Base-by-base conservation (phyloP, 1,140 invertebrate species). In the Ephestia elutella region DNA sequence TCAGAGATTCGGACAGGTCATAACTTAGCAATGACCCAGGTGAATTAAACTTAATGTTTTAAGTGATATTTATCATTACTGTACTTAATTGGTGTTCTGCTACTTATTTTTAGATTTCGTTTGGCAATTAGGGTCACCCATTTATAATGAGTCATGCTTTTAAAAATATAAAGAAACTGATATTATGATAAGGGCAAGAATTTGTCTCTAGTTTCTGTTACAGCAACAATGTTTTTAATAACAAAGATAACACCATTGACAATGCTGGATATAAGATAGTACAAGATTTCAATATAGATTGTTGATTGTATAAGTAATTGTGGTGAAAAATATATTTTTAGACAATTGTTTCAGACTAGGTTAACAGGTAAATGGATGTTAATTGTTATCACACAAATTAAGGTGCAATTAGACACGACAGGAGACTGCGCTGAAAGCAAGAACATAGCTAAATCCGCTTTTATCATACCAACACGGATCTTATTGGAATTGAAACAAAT, bases 401-500 rank as follows among this genome's bases (percentile, higher is more conserved):
- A 44, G 38, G 2, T 32, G 15, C 38, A 44, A 44, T 44, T 44
- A 44, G 38, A 44, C 38, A 44, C 38, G 38, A 44, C 10, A 44
- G 38, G n/a, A n/a, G 38, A 44, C n/a, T 44, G 38, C n/a, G 38
- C 38, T 15, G 4, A 32, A 32, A 32, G 30, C 7, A 32, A 10
- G 9, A 32, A 32, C 30, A 9, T 10, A 32, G 4, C 13, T n/a
- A n/a, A 44, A 3, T 44, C 13, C 13, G 38, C n/a, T 17, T 44
- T 7, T 0, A n/a, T 10, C 38, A 44, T 4, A 5, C 38, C n/a
- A 44, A 44, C 15, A 44, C 38, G 38, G 38, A 44, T 44, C 38
- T 44, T 44, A 44, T 44, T 44, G 38, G 38, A 44, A 44, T 44
- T 44, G 13, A 44, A 44, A 44, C 38, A 15, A 44, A 44, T 44